Percentiles rank a stretch among this genome's conserved stretches.
Conservation (phyloP, 2,797 vertebrate species). For the Chloroceryle amazona region DNA sequence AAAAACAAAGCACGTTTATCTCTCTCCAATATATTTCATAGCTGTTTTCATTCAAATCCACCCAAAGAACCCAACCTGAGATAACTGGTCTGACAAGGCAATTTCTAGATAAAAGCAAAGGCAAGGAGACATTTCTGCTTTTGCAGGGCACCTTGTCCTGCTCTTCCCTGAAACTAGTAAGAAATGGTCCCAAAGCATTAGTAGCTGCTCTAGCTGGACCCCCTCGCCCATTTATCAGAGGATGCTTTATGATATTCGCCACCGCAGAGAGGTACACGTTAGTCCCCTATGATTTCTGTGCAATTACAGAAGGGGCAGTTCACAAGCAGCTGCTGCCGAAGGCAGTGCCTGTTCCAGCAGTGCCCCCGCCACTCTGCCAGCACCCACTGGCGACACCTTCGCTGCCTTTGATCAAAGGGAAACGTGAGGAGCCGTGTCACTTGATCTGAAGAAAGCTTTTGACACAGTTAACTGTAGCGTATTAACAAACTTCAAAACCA, state of each 20-base stretch:
- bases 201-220: not conserved
- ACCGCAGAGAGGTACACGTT: not conserved
- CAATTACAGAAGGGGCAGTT: not conserved
- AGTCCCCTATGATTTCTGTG: not conserved
- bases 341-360: not conserved
- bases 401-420: constrained; percentile 3
- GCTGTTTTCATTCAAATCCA: not conserved
- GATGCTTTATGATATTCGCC: not conserved
- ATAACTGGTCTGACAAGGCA: not conserved
- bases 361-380: fast-evolving
- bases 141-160: not conserved
- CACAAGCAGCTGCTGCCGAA: not conserved
- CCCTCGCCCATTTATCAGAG: not conserved
- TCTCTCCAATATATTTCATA: not conserved
- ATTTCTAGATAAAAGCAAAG: not conserved
- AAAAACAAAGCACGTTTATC: not conserved
- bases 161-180: not conserved
- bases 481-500: constrained; percentile 42
- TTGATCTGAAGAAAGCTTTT: constrained; percentile 55
- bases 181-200: not conserved
- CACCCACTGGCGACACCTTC: not conserved
- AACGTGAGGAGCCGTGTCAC: not conserved
- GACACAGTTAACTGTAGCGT: constrained; percentile 44
- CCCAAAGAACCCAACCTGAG: not conserved
- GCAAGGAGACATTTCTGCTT: not conserved